Conservation (phyloP, 1,140 invertebrate species). For the Sitophilus oryzae region DNA sequence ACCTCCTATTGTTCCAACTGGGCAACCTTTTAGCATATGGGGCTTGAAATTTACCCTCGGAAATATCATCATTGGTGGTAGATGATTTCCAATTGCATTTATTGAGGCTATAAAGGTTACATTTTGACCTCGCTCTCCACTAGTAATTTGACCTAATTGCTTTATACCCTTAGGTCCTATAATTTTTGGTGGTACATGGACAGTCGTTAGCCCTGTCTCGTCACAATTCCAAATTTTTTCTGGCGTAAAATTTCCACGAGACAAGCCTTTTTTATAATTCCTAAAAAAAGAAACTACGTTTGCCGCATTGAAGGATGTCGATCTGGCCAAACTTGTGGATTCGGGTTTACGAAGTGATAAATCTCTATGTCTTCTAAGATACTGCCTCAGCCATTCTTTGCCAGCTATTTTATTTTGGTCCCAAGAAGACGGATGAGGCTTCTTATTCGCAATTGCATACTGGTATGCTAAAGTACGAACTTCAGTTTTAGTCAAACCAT, state of each 20-base stretch:
- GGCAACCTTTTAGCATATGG: slow-evolving; percentile 29
- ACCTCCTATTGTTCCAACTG: no score
- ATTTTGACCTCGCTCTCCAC: no score
- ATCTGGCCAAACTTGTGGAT: slow-evolving; percentile 26
- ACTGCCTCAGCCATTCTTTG: slow-evolving; percentile 24
- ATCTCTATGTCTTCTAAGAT: slow-evolving; percentile 17
- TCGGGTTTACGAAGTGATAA: slow-evolving; percentile 31
- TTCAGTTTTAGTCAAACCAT: slow-evolving; percentile 22
- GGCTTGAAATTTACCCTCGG: no score
- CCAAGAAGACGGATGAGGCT: slow-evolving; percentile 3
- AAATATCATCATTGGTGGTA: no score
- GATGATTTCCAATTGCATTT: no score
- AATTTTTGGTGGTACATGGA: no score
- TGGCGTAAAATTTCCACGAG: no score
- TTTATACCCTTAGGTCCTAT: no score
- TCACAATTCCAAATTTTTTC: slow-evolving; percentile 30
- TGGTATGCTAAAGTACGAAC: slow-evolving; percentile 21
- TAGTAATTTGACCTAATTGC: no score
- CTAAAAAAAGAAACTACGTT: no score
- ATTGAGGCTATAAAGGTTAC: no score
- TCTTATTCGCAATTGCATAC: slow-evolving; percentile 17
- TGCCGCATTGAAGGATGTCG: slow-evolving; percentile 32
- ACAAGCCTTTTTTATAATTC: slow-evolving; percentile 23
- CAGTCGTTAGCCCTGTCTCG: slow-evolving; percentile 26
- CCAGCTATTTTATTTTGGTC: slow-evolving; percentile 19